Evolutionary conservation across 1,140 invertebrate species (phyloP).

Genomic region (Drosophila asahinai): DNA sequence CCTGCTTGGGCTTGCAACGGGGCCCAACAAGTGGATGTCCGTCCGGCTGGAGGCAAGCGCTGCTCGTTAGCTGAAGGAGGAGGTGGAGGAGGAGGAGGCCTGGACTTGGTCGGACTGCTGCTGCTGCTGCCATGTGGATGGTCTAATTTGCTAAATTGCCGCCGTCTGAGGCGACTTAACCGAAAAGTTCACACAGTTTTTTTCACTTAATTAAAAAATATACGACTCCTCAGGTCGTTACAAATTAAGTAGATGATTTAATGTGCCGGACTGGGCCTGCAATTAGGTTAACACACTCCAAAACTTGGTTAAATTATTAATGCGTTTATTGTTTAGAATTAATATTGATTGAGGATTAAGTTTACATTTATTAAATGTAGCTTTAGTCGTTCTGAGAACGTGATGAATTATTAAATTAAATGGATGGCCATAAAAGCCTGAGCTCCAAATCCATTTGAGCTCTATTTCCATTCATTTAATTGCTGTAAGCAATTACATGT

Average conservation of each 20-base stretch:
- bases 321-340: neutral
- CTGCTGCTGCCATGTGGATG: slow-evolving; percentile 39
- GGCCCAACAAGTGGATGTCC: slow-evolving; percentile 51
- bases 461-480: slow-evolving; percentile 1
- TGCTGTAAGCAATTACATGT: slow-evolving; percentile 9
- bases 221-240: slow-evolving; percentile 17
- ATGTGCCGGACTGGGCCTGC: neutral
- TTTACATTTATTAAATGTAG: neutral
- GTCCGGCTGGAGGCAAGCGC: slow-evolving; percentile 5
- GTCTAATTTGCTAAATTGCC: slow-evolving; percentile 56
- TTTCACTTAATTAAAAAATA: slow-evolving; percentile 59
- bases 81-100: slow-evolving; percentile 5
- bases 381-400: no score
- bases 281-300: neutral
- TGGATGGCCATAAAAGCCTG: neutral
- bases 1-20: slow-evolving; percentile 6
- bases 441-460: slow-evolving; percentile 1
- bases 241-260: slow-evolving; percentile 23
- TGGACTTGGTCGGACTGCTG: slow-evolving; percentile 10
- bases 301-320: neutral
- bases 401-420: neutral
- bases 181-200: slow-evolving; percentile 47
- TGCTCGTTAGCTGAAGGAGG: slow-evolving; percentile 46
- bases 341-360: neutral
- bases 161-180: slow-evolving; percentile 29